These are phyloP conservation scores for Paedocypris sp. DNA, from an alignment of 2,113 vertebrate genomes.

Conservation along the genomic window DNA sequence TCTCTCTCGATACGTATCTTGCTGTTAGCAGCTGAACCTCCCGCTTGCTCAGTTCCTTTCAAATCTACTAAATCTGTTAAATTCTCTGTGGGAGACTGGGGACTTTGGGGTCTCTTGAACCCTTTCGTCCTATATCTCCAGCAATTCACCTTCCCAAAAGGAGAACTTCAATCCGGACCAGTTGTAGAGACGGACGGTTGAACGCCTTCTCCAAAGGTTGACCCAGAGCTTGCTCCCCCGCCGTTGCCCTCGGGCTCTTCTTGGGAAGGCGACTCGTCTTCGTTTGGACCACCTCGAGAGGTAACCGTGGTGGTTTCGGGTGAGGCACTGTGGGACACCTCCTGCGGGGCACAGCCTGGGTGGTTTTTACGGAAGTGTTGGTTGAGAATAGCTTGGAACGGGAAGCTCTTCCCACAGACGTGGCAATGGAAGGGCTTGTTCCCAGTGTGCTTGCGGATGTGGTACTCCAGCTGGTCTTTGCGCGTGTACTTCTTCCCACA, in stretches of 20 bases:
- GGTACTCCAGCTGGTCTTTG: conserved; percentile 97
- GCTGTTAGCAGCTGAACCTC: conserved; percentile 15
- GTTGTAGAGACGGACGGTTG: conserved; percentile 92
- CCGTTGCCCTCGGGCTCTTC: conserved; percentile 66
- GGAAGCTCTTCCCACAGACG: conserved; percentile 95
- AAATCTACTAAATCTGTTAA: background rate
- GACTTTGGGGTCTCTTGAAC: background rate
- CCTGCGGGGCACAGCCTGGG: conserved; percentile 81
- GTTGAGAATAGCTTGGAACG: conserved; percentile 99
- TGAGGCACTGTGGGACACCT: conserved; percentile 87
- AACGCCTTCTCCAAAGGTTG: conserved; percentile 62
- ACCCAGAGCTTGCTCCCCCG: conserved; percentile 38
- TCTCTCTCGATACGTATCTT: background rate
- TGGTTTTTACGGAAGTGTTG: conserved; percentile 99
- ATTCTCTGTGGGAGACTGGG: background rate
- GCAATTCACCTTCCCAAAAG: background rate
- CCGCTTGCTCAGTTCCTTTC: background rate
- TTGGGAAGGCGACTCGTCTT: conserved; percentile 78
- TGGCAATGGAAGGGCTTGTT: conserved; percentile 98
- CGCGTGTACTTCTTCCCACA: conserved; percentile 99
- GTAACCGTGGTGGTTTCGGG: conserved; percentile 87
- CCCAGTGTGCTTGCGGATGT: conserved; percentile 98
- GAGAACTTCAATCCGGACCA: conserved; percentile 70
- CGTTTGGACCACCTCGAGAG: conserved; percentile 74
- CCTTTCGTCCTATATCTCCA: background rate